Percentiles rank a stretch among this genome's conserved stretches.
Conservation (phyloP, 2,113 vertebrate genomes). For the Delphinus delphis region DNA sequence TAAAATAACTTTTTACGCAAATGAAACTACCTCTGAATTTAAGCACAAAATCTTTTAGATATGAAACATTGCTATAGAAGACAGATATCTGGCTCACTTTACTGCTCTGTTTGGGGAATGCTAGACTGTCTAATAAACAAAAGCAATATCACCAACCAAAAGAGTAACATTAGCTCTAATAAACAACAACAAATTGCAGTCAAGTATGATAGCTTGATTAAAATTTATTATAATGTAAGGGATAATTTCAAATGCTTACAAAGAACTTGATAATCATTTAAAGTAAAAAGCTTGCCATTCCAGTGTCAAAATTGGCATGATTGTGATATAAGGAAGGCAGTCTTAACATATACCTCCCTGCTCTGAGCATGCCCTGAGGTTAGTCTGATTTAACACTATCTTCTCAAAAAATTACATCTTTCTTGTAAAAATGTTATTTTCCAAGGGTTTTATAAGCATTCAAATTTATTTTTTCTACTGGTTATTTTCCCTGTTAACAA, state of each 20-base stretch:
- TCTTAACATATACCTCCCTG: rapidly evolving
- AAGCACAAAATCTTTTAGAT: neutral
- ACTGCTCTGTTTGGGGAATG: neutral
- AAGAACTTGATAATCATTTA: neutral
- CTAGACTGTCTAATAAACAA: neutral
- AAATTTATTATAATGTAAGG: neutral
- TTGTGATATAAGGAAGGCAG: rapidly evolving
- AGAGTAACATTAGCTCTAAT: neutral
- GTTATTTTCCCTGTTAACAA: neutral
- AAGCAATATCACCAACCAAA: neutral
- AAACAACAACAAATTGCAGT: neutral
- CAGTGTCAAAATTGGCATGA: neutral
- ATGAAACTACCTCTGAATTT: neutral
- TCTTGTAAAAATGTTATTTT: neutral
- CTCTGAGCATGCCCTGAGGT: neutral
- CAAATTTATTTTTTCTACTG: neutral
- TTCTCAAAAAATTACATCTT: constrained; percentile 14
- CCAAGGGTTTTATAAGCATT: neutral
- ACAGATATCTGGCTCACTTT: neutral
- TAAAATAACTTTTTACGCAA: neutral
- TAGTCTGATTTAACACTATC: neutral
- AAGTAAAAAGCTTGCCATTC: neutral
- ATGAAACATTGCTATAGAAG: neutral
- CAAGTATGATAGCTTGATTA: neutral
- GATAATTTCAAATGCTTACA: neutral